A percentile compares a stretch with the other conserved stretches of the same genome.
Conservation (phyloP, 2,888 invertebrate species). For the Gasteruption jaculator region DNA sequence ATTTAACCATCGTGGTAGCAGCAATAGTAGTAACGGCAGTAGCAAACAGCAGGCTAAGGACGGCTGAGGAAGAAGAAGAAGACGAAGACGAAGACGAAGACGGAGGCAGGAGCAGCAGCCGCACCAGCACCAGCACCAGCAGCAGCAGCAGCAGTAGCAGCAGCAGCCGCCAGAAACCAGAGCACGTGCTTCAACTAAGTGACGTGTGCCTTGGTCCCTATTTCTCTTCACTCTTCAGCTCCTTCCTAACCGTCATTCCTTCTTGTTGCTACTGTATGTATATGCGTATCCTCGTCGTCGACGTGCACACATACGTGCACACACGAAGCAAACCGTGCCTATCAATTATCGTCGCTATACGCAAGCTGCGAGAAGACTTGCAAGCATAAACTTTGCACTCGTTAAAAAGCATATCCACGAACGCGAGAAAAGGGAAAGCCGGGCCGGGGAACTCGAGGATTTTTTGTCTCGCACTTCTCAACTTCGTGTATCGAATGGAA, state of each 20-base stretch:
- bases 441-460: no score
- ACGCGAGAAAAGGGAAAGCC: constrained; percentile 7
- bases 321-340: constrained; percentile 17
- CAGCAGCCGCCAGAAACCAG: constrained; percentile 48
- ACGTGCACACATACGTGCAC: constrained; percentile 4
- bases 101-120: constrained; percentile 12
- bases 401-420: no score
- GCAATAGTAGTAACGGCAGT: constrained; percentile 6
- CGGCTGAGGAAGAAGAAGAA: constrained; percentile 10
- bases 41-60: constrained; percentile 2
- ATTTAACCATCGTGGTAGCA: constrained; percentile 37
- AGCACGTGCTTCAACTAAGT: constrained; percentile 48
- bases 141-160: constrained; percentile 37
- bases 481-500: no score
- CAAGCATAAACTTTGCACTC: constrained; percentile 12
- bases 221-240: constrained; percentile 21
- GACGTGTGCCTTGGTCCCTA: constrained; percentile 41
- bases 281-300: constrained; percentile 4
- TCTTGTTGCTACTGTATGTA: constrained; percentile 1
- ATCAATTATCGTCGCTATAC: constrained; percentile 25
- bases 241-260: not conserved
- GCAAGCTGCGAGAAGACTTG: constrained; percentile 4
- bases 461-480: no score
- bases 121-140: no score
- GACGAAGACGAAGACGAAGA: constrained; percentile 11